Evolutionary conservation across 1,140 invertebrate genomes (phyloP).

Genomic region (Habropoda laboriosa): DNA sequence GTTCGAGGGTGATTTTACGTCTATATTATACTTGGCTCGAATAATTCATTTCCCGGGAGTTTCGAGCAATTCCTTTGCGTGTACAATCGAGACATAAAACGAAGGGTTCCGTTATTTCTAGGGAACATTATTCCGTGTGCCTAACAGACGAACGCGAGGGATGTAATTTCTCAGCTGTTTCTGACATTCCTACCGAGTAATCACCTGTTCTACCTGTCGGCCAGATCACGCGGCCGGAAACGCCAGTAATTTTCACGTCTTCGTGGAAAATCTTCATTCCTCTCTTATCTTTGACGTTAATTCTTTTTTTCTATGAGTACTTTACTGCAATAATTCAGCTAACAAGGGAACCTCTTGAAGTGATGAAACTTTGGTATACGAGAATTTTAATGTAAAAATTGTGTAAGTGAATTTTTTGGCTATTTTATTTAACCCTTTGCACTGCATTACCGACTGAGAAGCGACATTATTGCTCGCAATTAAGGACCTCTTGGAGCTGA

Average conservation of each 20-base stretch:
- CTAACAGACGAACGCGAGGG: slow-evolving; percentile 9
- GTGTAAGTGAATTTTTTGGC: too few relatives aligned
- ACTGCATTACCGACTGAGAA: too few relatives aligned
- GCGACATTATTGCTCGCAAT: too few relatives aligned
- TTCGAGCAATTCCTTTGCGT: background rate
- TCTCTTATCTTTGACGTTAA: background rate
- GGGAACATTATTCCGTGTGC: slow-evolving; percentile 15
- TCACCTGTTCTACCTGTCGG: slow-evolving; percentile 14
- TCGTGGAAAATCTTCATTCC: slow-evolving; percentile 12
- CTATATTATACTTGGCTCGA: background rate
- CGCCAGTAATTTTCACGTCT: slow-evolving; percentile 29
- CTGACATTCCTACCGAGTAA: slow-evolving; percentile 23
- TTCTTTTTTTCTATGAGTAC: too few relatives aligned
- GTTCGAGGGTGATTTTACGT: background rate
- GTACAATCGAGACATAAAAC: background rate
- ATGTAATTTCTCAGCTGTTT: slow-evolving; percentile 38
- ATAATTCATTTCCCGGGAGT: background rate
- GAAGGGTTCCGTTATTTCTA: slow-evolving; percentile 23
- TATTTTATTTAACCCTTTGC: too few relatives aligned
- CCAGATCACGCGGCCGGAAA: slow-evolving; percentile 23
- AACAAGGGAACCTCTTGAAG: too few relatives aligned
- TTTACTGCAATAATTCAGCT: too few relatives aligned
- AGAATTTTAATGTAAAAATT: too few relatives aligned
- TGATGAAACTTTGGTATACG: too few relatives aligned
- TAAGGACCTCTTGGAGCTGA: too few relatives aligned